A percentile compares a stretch with the other conserved stretches of the same genome.
phyloP scores from a whole-genome alignment of 2,797 vertebrate species.

The Dallia pectoralis region DNA sequence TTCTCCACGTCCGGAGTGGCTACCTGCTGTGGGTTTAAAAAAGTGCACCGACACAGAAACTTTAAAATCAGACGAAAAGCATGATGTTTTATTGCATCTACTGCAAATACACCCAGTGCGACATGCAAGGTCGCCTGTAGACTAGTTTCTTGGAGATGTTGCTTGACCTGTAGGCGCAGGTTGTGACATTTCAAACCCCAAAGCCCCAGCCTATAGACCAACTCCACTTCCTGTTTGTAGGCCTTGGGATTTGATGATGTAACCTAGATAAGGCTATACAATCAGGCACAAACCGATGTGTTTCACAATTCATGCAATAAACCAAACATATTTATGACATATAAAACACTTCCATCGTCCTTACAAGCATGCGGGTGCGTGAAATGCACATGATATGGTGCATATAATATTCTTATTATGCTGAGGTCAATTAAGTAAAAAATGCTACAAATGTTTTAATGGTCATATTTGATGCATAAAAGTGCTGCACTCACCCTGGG shows the following conservation, averaged over 20 bases:
- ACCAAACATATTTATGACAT: neutral
- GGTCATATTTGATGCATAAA: neutral
- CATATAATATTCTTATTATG: neutral
- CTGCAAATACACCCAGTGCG: neutral
- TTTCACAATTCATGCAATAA: neutral
- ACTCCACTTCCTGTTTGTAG: neutral
- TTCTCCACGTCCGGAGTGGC: constrained; percentile 98
- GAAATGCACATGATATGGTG: neutral
- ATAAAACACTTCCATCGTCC: neutral
- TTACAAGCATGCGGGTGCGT: neutral
- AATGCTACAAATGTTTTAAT: neutral
- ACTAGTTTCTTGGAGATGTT: neutral
- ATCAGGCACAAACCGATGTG: neutral
- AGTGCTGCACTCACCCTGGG: constrained; percentile 90
- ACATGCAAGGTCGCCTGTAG: neutral
- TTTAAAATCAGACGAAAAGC: constrained; percentile 24
- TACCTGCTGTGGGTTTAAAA: constrained; percentile 87
- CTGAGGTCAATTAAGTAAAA: neutral
- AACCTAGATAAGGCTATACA: neutral
- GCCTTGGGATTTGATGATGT: neutral
- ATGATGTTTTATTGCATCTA: neutral
- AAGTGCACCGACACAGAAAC: constrained; percentile 8
- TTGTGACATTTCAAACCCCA: neutral
- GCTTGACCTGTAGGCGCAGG: neutral
- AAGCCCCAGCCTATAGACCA: neutral